Conservation (phyloP, 2,888 invertebrate species). For the Monoplex corrugatus region DNA sequence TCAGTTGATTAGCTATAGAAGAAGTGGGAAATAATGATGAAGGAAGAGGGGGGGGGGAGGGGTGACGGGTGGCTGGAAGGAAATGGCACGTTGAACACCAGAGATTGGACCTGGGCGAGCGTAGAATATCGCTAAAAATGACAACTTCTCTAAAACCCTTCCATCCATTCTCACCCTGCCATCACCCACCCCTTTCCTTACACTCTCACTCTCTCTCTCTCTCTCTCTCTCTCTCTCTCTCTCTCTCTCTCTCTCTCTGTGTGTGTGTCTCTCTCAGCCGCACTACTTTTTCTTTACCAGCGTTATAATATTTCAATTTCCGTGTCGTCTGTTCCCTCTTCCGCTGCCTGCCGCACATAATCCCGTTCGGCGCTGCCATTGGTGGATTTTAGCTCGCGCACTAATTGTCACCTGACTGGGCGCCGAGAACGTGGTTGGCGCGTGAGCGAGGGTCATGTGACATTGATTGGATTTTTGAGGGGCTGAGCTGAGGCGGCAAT, state of each 20-base stretch:
- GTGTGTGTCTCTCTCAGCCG: too few relatives aligned
- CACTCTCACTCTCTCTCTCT: background rate
- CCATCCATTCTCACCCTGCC: too few relatives aligned
- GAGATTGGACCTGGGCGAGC: constrained; percentile 2
- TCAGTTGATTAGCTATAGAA: too few relatives aligned
- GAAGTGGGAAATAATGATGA: background rate
- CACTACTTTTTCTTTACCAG: background rate
- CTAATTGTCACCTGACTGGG: constrained; percentile 45
- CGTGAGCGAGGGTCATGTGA: constrained; percentile 35
- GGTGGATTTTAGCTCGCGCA: constrained; percentile 1
- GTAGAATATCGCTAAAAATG: background rate
- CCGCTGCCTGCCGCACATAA: constrained; percentile 14
- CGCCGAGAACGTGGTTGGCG: constrained; percentile 11
- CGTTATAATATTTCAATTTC: constrained; percentile 47
- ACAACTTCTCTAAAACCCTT: background rate
- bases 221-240: background rate
- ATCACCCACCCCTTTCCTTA: background rate
- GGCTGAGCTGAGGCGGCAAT: background rate
- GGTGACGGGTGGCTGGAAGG: too few relatives aligned
- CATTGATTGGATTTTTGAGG: constrained; percentile 4
- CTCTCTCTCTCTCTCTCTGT: background rate
- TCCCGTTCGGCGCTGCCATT: constrained; percentile 31
- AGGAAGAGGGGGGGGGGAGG: background rate
- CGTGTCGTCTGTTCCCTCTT: constrained; percentile 22
- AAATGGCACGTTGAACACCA: background rate